Base-by-base conservation (phyloP, 1,140 invertebrate genomes). In the Anthonomus grandis region DNA sequence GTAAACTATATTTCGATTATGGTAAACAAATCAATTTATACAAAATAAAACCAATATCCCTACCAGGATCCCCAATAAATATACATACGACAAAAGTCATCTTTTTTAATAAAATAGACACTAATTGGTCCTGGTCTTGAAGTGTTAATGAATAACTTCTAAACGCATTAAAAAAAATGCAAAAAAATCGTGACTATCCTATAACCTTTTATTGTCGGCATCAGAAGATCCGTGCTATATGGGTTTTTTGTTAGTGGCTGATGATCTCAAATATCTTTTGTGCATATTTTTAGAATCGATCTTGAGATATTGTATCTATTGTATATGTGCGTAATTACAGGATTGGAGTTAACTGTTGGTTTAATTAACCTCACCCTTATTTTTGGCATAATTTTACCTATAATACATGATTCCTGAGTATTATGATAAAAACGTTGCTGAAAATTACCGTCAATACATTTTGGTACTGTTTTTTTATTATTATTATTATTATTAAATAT, bases 251-350 rank as follows among this genome's bases (percentile, higher is more conserved):
- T 53, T 37, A 18, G 10, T 36, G 25, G 18, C 41, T 42, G 50
- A 44, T 53, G 50, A 53, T 42, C 50, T 53, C 50, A 53, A 51
- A 51, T n/a, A n/a, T n/a, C n/a, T n/a, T n/a, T n/a, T n/a, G 36
- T 8, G 13, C 36, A 24, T 51, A 51, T 36, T 53, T 53, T 44
- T 53, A 42, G 27, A 44, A 21, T 53, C 36, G n/a, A n/a, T n/a
- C n/a, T n/a, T n/a, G n/a, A n/a, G n/a, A n/a, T 53, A 34, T 31
- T 18, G 9, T 31, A 13, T n/a, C 5, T 18, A 4, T 4, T 4
- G 12, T 25, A 17, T 24, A 19, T n/a, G 18, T 27, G 44, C 24
- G 22, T 24, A 24, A 46, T 3, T 0, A 46, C 23, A 46, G 41
- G 41, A 22, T 22, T 9, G 10, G 15, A 22, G 9, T 21, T 23